Evolutionary conservation across 1,140 invertebrate genomes (phyloP), one percentile per base, ranked within the genome.

Genomic region (Zaprionus tsacasi): DNA sequence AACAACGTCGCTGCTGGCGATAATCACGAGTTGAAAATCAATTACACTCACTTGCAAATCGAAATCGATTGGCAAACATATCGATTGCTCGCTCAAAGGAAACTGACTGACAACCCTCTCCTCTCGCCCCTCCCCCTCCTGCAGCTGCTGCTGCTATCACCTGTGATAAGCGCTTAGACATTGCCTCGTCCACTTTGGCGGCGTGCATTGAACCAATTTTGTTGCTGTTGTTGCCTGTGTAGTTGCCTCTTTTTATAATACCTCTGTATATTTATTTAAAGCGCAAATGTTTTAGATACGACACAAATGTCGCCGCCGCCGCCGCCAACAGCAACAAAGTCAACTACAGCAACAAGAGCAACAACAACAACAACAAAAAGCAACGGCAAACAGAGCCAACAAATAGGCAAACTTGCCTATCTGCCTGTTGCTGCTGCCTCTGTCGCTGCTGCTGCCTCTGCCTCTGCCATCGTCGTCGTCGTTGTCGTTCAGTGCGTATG

Each of bases 251-350:
- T 87, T 83, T 88, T 80, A 88, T 88, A 80, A 81, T 79, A 75
- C 76, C 77, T 83, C 65, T 87, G 74, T 85, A 78, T 89, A 89
- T 89, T 89, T 89, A 89, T 89, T 89, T 85, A 89, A 89, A 89
- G 85, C 85, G 85, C 85, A 89, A 89, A 89, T 89, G 85, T 81
- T 89, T 88, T 89, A 89, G 85, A 89, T 89, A 89, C 85, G 85
- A 88, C 85, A 89, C 66, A 88, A 78, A 82, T 80, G 67, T 70
- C 68, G 70, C 57, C 74, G 70, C 67, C 74, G 70, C 67, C 61
- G 54, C 57, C 38, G 27, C 3, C 27, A 30, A 30, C 58, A 61
- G 10, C 30, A 55, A 15, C 21, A 36, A 35, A 66, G 50, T 35
- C 33, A 35, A 35, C 50, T 40, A 35, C 21, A 43, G 40, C 59